These are phyloP conservation scores for Mastomys coucha DNA, from an alignment of 2,113 vertebrate genomes.

Conservation along the genomic window DNA sequence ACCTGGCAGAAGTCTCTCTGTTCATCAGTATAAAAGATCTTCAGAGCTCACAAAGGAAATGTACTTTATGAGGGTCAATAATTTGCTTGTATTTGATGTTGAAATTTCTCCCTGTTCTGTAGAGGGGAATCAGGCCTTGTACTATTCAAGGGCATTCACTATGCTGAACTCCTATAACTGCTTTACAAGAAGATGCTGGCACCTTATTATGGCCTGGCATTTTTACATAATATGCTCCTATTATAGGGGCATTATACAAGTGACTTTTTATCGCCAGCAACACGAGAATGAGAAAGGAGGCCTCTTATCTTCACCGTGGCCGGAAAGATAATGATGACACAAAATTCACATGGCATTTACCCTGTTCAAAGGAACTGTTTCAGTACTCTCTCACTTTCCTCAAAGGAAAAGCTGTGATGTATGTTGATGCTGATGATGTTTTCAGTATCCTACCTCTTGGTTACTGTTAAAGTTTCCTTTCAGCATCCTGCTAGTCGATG, in stretches of 20 bases:
- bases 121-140: neutral
- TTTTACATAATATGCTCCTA: neutral
- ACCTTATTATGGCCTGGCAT: neutral
- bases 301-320: neutral
- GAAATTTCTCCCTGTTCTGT: neutral
- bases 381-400: constrained; percentile 27
- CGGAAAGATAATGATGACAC: neutral
- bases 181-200: neutral
- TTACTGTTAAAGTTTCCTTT: constrained; percentile 22
- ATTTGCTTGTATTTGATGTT: neutral
- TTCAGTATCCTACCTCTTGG: neutral
- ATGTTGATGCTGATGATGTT: neutral
- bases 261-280: neutral
- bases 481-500: neutral
- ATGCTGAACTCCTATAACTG: neutral
- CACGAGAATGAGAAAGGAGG: neutral
- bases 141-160: neutral
- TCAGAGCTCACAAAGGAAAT: neutral
- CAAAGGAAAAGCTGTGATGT: neutral
- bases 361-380: constrained; percentile 36
- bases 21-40: neutral
- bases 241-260: neutral
- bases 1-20: neutral
- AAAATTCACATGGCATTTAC: neutral
- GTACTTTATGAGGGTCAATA: neutral